Evolutionary conservation across 1,140 invertebrate genomes (phyloP).

Genomic region (Pristionchus pacificus): DNA sequence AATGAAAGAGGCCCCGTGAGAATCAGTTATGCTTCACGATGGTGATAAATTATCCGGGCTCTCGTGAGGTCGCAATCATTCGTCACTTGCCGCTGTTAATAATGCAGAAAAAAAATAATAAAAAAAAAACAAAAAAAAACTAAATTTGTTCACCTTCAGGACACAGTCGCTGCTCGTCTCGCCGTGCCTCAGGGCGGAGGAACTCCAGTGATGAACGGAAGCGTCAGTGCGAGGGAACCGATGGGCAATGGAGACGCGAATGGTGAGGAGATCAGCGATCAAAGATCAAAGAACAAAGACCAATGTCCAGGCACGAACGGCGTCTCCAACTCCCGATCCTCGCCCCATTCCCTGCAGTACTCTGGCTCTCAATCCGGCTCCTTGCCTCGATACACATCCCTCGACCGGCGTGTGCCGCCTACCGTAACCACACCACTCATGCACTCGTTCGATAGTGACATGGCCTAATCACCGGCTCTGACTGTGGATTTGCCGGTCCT

Average conservation of each 20-base stretch:
- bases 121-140: no score
- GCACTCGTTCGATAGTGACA: constrained; percentile 24
- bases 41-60: no score
- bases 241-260: background rate
- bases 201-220: background rate
- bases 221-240: background rate
- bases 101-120: no score
- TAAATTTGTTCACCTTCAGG: background rate
- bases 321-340: background rate
- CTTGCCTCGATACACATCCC: background rate
- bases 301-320: background rate
- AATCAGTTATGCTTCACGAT: no score
- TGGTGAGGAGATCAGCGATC: background rate
- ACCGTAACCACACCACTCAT: constrained; percentile 28
- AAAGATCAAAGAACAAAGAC: background rate
- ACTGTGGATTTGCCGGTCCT: no score
- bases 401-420: constrained; percentile 3
- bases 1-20: no score
- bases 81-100: no score
- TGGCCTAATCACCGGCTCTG: background rate
- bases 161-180: background rate
- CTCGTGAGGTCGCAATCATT: no score
- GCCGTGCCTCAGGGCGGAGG: background rate
- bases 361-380: background rate
- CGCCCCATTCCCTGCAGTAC: background rate